These are phyloP conservation scores for Galaxias olidus DNA, from an alignment of 2,797 vertebrate genomes.

Conservation along the genomic window DNA sequence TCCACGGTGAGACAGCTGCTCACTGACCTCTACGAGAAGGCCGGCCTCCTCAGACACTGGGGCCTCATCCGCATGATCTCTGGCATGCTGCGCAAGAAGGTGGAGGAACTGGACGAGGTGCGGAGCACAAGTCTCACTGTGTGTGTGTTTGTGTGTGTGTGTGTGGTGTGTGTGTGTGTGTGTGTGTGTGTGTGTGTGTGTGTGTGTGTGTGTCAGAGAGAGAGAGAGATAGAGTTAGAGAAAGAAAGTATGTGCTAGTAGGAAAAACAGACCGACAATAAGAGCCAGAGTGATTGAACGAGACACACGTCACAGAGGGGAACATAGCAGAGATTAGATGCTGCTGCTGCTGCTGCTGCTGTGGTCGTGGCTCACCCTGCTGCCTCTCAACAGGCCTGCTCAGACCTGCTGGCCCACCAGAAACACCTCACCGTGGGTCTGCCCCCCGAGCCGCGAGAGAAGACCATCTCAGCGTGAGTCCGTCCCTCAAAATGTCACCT, in stretches of 20 bases:
- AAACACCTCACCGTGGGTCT: conserved; percentile 63
- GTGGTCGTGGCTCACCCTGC: background rate
- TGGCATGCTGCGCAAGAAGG: conserved; percentile 85
- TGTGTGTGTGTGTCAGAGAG: background rate
- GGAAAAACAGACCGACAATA: background rate
- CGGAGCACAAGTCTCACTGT: no score
- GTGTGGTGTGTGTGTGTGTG: background rate
- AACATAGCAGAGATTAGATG: background rate
- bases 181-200: no score
- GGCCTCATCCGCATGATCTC: conserved; percentile 84
- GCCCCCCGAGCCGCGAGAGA: conserved; percentile 86
- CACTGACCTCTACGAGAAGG: conserved; percentile 75
- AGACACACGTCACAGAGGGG: no score
- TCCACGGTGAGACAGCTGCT: conserved; percentile 79
- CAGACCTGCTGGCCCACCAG: conserved; percentile 62
- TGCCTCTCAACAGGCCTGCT: conserved; percentile 53
- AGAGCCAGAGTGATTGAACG: background rate
- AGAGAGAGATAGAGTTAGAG: background rate
- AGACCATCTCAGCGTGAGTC: conserved; percentile 84
- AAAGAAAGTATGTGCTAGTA: background rate
- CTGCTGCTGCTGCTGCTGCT: background rate
- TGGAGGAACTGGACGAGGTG: conserved; percentile 86
- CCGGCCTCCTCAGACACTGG: conserved; percentile 79
- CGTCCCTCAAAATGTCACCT: background rate
- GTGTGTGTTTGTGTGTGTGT: background rate